Evolutionary conservation across 2,797 vertebrate species (phyloP).

Genomic region (Benthosema pterotum): DNA sequence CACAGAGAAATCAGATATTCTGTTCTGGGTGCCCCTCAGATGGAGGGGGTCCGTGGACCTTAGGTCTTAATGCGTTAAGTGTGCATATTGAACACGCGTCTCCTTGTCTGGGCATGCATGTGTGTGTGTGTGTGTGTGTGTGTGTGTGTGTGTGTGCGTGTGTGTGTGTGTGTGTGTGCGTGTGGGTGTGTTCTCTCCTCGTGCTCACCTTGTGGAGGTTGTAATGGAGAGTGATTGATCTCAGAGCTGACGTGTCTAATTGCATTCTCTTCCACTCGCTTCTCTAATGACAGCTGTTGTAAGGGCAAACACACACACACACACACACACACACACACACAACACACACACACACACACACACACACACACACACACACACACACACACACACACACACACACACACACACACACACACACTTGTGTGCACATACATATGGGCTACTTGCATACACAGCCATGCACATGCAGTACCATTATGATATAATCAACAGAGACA

Average conservation of each 20-base stretch:
- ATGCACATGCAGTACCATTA: no score
- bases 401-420: neutral
- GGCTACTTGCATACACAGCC: no score
- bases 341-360: neutral
- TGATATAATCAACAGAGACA: no score
- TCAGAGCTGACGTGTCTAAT: constrained; percentile 91
- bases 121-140: constrained; percentile 23
- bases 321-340: constrained; percentile 23
- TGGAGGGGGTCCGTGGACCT: no score
- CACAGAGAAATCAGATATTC: no score
- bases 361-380: neutral
- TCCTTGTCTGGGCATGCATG: constrained; percentile 32
- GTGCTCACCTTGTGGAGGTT: constrained; percentile 86
- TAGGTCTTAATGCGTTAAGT: neutral
- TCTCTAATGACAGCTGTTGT: constrained; percentile 93
- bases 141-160: constrained; percentile 42
- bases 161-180: constrained; percentile 83
- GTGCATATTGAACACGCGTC: constrained; percentile 16
- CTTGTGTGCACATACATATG: neutral
- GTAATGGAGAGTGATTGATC: constrained; percentile 90
- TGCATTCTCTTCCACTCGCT: constrained; percentile 87
- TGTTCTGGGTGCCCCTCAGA: no score
- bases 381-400: neutral
- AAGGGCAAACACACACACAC: constrained; percentile 75
- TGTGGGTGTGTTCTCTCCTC: constrained; percentile 81